phyloP scores from a whole-genome alignment of 2,113 vertebrate species.

The Porphyrio hochstetteri region DNA sequence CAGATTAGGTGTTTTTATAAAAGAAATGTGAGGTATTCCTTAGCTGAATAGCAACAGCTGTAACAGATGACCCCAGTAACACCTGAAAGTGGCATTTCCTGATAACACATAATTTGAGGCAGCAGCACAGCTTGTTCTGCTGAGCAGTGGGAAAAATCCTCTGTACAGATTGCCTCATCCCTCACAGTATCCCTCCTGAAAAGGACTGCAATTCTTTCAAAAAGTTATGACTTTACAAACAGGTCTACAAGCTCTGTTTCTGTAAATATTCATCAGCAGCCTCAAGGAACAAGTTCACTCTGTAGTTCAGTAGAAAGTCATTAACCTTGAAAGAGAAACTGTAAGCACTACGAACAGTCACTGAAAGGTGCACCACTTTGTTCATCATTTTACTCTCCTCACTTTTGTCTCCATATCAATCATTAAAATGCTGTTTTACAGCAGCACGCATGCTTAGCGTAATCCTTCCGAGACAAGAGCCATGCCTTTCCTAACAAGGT shows the following conservation, averaged over 20 bases:
- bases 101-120: neutral
- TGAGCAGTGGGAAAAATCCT: neutral
- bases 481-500: neutral
- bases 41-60: neutral
- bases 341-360: neutral
- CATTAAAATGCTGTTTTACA: neutral
- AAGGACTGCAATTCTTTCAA: neutral
- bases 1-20: neutral
- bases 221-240: neutral
- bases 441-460: neutral
- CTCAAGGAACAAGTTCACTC: neutral
- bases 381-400: neutral
- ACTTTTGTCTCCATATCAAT: neutral
- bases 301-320: neutral
- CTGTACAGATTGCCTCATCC: neutral
- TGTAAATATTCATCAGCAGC: neutral
- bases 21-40: neutral
- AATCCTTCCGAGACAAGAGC: neutral
- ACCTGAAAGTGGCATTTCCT: neutral
- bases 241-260: neutral
- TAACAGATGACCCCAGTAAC: neutral
- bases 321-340: neutral
- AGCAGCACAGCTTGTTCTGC: neutral
- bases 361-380: accelerated
- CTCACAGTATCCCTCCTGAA: neutral